Evolutionary conservation across 2,888 invertebrate genomes (phyloP).

Genomic region (Drepana falcataria): DNA sequence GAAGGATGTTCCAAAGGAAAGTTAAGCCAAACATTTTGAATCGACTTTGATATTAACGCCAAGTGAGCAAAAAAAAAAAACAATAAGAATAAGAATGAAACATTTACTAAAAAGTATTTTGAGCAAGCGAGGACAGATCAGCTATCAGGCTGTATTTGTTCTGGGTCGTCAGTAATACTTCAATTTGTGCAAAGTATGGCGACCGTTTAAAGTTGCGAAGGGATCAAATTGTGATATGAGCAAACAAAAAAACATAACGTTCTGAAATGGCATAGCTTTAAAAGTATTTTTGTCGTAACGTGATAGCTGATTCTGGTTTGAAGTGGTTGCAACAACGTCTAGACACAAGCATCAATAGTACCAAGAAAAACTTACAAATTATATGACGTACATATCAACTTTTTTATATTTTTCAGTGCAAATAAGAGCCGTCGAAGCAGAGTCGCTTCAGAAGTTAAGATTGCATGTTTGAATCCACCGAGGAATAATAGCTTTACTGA

Average conservation of each 20-base stretch:
- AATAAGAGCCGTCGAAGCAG: too few relatives aligned
- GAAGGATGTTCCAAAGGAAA: conserved; percentile 9
- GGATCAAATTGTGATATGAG: conserved; percentile 23
- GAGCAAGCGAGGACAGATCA: conserved; percentile 24
- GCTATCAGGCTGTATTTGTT: conserved; percentile 35
- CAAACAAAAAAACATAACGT: conserved; percentile 27
- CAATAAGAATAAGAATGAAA: too few relatives aligned
- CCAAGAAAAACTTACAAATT: conserved; percentile 16
- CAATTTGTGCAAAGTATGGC: conserved; percentile 20
- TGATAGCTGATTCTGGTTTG: conserved; percentile 27
- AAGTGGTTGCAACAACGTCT: conserved; percentile 29
- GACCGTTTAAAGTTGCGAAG: conserved; percentile 20
- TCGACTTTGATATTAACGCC: conserved; percentile 18
- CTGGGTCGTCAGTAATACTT: conserved; percentile 24
- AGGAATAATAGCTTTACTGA: too few relatives aligned
- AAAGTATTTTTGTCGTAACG: conserved; percentile 23
- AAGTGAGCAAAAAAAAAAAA: not conserved
- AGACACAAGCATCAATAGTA: conserved; percentile 27
- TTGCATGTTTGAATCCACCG: too few relatives aligned
- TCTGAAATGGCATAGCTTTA: conserved; percentile 24
- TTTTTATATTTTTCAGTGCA: conserved; percentile 5
- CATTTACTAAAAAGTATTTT: conserved; percentile 30
- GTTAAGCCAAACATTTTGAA: too few relatives aligned
- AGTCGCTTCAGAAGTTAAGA: too few relatives aligned
- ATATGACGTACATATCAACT: conserved; percentile 14